Conservation (phyloP, 2,797 vertebrate genomes). For the Moxostoma hubbsi region DNA sequence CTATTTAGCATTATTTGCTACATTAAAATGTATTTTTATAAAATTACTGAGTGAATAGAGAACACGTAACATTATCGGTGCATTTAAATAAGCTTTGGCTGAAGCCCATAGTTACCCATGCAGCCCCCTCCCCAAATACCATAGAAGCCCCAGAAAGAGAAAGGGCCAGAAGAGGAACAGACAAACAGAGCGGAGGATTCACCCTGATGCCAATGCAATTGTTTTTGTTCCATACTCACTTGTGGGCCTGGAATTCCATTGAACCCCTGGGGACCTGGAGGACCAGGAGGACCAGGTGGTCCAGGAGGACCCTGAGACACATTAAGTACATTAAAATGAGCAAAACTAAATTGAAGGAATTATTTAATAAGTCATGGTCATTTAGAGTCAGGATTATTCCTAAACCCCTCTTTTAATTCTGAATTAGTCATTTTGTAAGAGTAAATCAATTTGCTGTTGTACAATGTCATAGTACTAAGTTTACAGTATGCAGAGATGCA, state of each 20-base stretch:
- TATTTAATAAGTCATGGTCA: background rate
- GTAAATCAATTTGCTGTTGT: no score
- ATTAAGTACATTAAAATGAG: slow-evolving; percentile 53
- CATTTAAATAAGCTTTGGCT: slow-evolving; percentile 56
- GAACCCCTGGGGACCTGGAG: slow-evolving; percentile 85
- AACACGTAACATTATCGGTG: background rate
- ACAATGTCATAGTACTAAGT: no score
- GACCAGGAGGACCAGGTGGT: slow-evolving; percentile 85
- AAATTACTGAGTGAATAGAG: slow-evolving; percentile 26
- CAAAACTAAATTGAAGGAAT: slow-evolving; percentile 33
- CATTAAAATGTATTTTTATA: slow-evolving; percentile 31
- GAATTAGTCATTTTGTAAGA: no score
- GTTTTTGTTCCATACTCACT: slow-evolving; percentile 73
- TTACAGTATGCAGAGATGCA: no score
- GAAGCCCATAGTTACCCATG: slow-evolving; percentile 62
- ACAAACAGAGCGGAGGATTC: slow-evolving; percentile 22
- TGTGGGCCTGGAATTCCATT: slow-evolving; percentile 84
- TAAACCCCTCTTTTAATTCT: no score
- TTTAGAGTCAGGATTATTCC: no score
- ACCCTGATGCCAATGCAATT: slow-evolving; percentile 31
- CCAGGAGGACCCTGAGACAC: slow-evolving; percentile 86
- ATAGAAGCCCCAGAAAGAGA: slow-evolving; percentile 49
- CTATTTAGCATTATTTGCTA: slow-evolving; percentile 14
- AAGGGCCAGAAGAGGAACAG: slow-evolving; percentile 4
- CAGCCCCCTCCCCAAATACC: slow-evolving; percentile 44